A percentile compares a stretch with the other conserved stretches of the same genome.
phyloP scores from a whole-genome alignment of 2,113 vertebrate genomes.

The Eulacestoma nigropectus region DNA sequence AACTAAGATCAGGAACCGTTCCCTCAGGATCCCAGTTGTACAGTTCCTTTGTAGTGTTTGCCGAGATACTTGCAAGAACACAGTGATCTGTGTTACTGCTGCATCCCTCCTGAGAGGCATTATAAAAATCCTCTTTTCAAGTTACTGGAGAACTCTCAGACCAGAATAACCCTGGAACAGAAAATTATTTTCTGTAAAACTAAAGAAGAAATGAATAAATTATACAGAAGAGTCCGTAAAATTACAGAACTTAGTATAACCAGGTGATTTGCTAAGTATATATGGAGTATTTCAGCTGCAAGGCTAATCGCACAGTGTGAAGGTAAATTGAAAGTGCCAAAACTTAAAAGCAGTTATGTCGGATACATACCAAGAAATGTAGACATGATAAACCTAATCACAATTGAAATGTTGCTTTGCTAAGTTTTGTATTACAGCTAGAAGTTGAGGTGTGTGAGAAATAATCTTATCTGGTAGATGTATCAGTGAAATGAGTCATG shows the following conservation, averaged over 20 bases:
- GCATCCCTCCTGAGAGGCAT: not conserved
- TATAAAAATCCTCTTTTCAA: not conserved
- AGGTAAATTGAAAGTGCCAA: not conserved
- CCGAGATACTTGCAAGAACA: not conserved
- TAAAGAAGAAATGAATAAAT: not conserved
- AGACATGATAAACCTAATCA: not conserved
- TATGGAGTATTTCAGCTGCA: not conserved
- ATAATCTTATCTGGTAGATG: not conserved
- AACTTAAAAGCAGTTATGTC: not conserved
- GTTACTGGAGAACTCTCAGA: not conserved
- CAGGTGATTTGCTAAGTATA: not conserved
- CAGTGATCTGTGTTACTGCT: not conserved
- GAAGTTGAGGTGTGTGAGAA: not conserved
- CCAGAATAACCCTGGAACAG: not conserved
- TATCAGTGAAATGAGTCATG: not conserved
- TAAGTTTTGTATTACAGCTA: not conserved
- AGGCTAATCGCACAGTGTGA: not conserved
- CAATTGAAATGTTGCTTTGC: not conserved
- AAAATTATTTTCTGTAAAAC: not conserved
- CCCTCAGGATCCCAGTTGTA: not conserved
- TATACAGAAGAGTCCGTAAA: not conserved
- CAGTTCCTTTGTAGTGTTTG: not conserved
- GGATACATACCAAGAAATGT: not conserved
- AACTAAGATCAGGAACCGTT: not conserved
- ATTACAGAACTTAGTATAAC: not conserved